Evolutionary conservation across 2,113 vertebrate genomes (phyloP).

Genomic region (Sturnira hondurensis): DNA sequence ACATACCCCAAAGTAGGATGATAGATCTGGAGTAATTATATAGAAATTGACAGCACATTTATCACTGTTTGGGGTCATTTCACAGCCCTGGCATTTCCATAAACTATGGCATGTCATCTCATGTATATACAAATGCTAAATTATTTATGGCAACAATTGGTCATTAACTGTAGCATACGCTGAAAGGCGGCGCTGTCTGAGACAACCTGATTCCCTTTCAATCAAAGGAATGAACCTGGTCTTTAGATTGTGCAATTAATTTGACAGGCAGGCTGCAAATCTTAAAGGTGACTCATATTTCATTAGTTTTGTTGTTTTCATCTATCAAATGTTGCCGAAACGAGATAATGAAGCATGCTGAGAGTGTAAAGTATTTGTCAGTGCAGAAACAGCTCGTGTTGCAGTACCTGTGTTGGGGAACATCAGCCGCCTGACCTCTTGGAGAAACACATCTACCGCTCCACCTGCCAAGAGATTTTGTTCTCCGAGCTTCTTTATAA

Average conservation of each 20-base stretch:
- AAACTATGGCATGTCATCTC: constrained; percentile 73
- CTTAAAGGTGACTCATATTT: constrained; percentile 56
- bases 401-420: not conserved
- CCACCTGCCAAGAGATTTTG: not conserved
- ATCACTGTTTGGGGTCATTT: constrained; percentile 73
- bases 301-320: constrained; percentile 36
- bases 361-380: constrained; percentile 16
- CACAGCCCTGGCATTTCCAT: constrained; percentile 69
- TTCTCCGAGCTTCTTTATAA: not conserved
- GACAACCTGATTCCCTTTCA: too few relatives aligned
- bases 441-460: not conserved
- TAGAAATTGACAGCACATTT: constrained; percentile 74
- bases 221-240: constrained; percentile 40
- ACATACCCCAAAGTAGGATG: constrained; percentile 31
- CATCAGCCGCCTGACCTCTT: not conserved
- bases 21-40: constrained; percentile 75
- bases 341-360: not conserved
- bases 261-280: constrained; percentile 25
- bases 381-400: not conserved
- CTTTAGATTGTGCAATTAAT: constrained; percentile 8
- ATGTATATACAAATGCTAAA: constrained; percentile 70
- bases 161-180: constrained; percentile 49
- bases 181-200: not conserved
- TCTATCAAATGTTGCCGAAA: constrained; percentile 42
- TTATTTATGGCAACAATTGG: constrained; percentile 65